Conservation (phyloP, 2,113 vertebrate genomes). For the Boleophthalmus pectinirostris region DNA sequence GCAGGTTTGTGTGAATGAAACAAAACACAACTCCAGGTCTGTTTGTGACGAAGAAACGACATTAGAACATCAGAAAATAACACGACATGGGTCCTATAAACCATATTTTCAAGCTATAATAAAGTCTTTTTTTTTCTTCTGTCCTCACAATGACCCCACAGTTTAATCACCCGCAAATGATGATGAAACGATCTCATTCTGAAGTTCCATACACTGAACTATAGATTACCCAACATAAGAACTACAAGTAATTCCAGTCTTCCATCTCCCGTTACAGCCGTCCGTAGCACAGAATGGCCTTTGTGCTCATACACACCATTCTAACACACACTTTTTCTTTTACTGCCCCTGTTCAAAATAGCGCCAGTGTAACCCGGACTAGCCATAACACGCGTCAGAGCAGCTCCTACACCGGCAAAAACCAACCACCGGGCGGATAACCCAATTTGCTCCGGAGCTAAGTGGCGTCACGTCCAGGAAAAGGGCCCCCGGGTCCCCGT, state of each 20-base stretch:
- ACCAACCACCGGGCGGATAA: constrained; percentile 55
- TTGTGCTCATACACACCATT: constrained; percentile 43
- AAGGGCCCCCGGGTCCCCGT: constrained; percentile 29
- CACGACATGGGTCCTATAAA: background rate
- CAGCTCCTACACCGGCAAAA: constrained; percentile 45
- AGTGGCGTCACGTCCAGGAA: constrained; percentile 42
- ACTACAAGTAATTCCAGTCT: constrained; percentile 14
- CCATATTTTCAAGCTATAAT: constrained; percentile 8
- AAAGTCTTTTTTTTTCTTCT: background rate
- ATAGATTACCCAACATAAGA: constrained; percentile 5
- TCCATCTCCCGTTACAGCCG: constrained; percentile 3
- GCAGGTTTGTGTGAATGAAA: too few relatives aligned
- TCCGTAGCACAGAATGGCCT: constrained; percentile 18
- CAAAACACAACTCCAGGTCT: too few relatives aligned
- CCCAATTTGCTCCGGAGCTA: constrained; percentile 46
- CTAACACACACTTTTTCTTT: constrained; percentile 28
- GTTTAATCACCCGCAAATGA: background rate
- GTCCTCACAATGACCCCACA: background rate
- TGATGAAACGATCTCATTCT: background rate
- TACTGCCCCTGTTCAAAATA: constrained; percentile 27
- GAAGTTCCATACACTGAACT: background rate
- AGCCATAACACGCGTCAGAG: constrained; percentile 61
- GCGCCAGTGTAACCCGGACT: constrained; percentile 41
- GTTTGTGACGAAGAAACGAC: too few relatives aligned
- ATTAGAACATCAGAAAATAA: too few relatives aligned